These are phyloP conservation scores for Abrostola triplasia DNA, from an alignment of 2,888 invertebrate genomes.

Conservation along the genomic window DNA sequence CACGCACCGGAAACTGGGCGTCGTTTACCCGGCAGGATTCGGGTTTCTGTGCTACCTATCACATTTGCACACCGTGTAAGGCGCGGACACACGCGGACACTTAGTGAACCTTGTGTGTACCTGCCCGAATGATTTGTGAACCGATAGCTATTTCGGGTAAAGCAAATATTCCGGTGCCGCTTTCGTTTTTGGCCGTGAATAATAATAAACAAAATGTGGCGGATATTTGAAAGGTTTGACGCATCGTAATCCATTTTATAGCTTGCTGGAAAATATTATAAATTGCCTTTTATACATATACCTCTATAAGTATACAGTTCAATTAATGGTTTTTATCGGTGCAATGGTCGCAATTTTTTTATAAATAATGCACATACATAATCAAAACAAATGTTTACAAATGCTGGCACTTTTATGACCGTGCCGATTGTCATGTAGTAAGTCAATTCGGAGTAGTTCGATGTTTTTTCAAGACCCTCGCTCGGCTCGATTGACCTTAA, in stretches of 20 bases:
- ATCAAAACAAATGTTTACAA: too few relatives aligned
- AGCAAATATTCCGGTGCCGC: slow-evolving; percentile 78
- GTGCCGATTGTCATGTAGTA: too few relatives aligned
- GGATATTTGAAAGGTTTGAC: slow-evolving; percentile 78
- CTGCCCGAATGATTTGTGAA: slow-evolving; percentile 78
- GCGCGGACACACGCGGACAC: slow-evolving; percentile 45
- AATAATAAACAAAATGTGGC: slow-evolving; percentile 78
- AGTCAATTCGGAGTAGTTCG: too few relatives aligned
- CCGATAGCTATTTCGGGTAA: slow-evolving; percentile 83
- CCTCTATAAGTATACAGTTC: background rate
- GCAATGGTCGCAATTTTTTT: too few relatives aligned
- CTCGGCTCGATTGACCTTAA: too few relatives aligned
- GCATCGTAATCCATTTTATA: slow-evolving; percentile 76
- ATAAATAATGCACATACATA: too few relatives aligned
- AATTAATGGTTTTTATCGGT: too few relatives aligned
- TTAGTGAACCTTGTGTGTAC: slow-evolving; percentile 61
- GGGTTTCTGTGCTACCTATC: slow-evolving; percentile 71
- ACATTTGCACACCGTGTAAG: slow-evolving; percentile 55
- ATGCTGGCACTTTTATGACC: too few relatives aligned
- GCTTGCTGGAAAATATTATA: slow-evolving; percentile 66
- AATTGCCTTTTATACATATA: slow-evolving; percentile 16
- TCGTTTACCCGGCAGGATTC: slow-evolving; percentile 69
- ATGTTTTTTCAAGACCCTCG: too few relatives aligned
- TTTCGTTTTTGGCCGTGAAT: slow-evolving; percentile 80
- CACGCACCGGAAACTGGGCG: slow-evolving; percentile 66